phyloP scores from a whole-genome alignment of 2,113 vertebrate species.

The Saguinus imperator region DNA sequence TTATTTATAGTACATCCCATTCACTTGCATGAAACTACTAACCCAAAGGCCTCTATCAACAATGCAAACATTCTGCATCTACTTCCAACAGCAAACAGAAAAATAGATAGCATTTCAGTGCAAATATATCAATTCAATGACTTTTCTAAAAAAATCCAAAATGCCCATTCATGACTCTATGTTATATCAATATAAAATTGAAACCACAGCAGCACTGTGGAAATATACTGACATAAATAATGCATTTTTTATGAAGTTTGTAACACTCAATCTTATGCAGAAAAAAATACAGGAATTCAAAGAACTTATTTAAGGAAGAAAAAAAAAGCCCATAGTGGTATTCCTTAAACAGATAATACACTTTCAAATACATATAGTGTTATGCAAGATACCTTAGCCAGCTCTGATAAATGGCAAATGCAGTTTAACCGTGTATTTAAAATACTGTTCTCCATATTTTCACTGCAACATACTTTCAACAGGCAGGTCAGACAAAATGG shows the following conservation, averaged over 20 bases:
- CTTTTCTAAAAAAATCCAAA: constrained; percentile 36
- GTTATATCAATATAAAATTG: neutral
- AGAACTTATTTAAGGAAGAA: neutral
- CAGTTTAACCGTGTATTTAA: constrained; percentile 42
- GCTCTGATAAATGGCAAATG: neutral
- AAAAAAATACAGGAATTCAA: constrained; percentile 11
- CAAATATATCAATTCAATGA: constrained; percentile 12
- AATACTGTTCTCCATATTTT: constrained; percentile 28
- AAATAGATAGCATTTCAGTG: constrained; percentile 5
- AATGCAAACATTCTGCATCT: neutral
- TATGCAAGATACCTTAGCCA: neutral
- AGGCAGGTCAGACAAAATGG: constrained; percentile 6
- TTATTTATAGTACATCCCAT: neutral
- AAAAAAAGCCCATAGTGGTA: neutral
- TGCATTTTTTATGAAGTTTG: neutral
- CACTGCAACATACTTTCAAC: neutral
- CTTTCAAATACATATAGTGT: neutral
- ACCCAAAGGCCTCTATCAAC: neutral
- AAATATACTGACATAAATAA: neutral
- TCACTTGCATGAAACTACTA: neutral
- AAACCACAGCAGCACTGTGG: neutral
- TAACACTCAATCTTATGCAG: neutral
- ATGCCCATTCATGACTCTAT: neutral
- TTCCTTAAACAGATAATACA: constrained; percentile 36
- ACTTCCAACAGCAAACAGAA: constrained; percentile 14